Base-by-base conservation (phyloP, 2,113 vertebrate genomes). In the Echinops telfairi region DNA sequence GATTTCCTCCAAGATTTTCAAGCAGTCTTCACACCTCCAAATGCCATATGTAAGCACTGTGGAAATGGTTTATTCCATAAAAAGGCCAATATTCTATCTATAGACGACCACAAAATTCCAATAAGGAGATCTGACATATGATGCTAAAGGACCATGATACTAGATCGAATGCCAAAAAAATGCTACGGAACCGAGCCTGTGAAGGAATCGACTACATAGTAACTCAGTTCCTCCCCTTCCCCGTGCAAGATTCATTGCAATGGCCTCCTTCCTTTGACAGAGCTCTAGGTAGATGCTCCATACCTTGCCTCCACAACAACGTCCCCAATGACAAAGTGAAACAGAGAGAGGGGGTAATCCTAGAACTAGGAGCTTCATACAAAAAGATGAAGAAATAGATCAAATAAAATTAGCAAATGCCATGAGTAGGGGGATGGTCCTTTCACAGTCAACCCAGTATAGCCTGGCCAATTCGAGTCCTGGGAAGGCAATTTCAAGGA, bases 1-100 rank as follows among this genome's bases (percentile, higher is more conserved):
- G 86, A 83, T 70, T 78, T 94, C 60, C 57, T 76, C 90, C 40
- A 6, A n/a, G 73, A 91, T 68, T 95, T 87, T 89, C 85, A 85
- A 88, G 87, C 43, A 92, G 20, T 31, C 60, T 15, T 89, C 81
- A 82, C 43, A 89, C 73, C 71, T 87, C 53, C 75, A 91, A 96
- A 94, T 89, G 73, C 15, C 91, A 92, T 4, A 53, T 27, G 27
- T n/a, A 94, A 94, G 92, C n/a, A 60, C 60, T 43, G 10, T 40
- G 6, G 29, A 36, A 75, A 66, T 66, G 80, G 38, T 73, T 79
- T 11, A 62, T 29, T 47, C 83, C n/a, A 83, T 70, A 88, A 91
- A 92, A 89, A 68, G 38, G 2, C 40, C 62, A 88, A 75, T 33
- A 82, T 57, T 83, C 90, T 38, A 31, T 84, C 78, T 96, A 47